These are phyloP conservation scores for Chaetophractus vellerosus DNA, from an alignment of 2,797 vertebrate species.

Conservation along the genomic window DNA sequence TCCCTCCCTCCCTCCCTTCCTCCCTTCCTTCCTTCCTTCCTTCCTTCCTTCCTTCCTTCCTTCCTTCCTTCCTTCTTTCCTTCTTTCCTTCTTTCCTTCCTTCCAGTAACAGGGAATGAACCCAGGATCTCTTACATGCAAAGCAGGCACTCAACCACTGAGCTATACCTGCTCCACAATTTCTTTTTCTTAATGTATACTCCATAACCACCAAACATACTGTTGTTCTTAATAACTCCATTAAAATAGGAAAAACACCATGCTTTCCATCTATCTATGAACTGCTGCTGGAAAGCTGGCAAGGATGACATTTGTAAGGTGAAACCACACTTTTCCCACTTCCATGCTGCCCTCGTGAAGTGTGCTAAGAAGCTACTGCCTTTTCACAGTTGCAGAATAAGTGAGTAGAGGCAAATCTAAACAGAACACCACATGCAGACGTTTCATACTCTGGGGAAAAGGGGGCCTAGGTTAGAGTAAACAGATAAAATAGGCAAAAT, in stretches of 20 bases:
- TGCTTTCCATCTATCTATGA: not conserved
- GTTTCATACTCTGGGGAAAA: not conserved
- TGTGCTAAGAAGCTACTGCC: not conserved
- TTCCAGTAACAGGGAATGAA: too few relatives aligned
- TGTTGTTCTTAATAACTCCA: not conserved
- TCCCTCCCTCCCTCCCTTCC: too few relatives aligned
- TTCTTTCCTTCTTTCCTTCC: too few relatives aligned
- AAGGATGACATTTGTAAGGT: not conserved
- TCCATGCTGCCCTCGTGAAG: not conserved
- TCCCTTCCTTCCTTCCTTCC: too few relatives aligned
- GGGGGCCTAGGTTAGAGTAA: not conserved
- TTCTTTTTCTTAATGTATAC: too few relatives aligned
- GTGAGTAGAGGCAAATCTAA: not conserved
- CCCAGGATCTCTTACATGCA: too few relatives aligned
- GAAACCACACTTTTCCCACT: not conserved
- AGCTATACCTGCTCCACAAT: too few relatives aligned
- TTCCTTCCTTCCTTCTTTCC: too few relatives aligned
- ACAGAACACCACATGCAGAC: accelerated
- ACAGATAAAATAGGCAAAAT: not conserved
- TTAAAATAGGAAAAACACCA: constrained; percentile 13
- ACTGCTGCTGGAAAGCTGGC: not conserved
- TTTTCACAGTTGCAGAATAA: not conserved
- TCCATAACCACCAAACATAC: too few relatives aligned
- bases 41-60: too few relatives aligned
- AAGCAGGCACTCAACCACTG: too few relatives aligned